phyloP scores from a whole-genome alignment of 2,797 vertebrate species.

The Tympanoctomys barrerae region DNA sequence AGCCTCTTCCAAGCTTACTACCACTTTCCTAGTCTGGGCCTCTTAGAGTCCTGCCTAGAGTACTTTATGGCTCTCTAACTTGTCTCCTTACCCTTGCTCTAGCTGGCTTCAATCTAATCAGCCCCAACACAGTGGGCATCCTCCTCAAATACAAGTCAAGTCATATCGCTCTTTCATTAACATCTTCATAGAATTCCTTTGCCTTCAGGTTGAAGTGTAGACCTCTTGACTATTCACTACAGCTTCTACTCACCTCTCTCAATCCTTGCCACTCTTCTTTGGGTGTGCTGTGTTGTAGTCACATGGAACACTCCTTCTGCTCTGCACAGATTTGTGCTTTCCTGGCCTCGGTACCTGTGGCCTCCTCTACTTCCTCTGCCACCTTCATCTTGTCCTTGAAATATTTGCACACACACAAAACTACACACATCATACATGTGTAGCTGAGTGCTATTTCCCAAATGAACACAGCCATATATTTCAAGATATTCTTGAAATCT shows the following conservation, averaged over 20 bases:
- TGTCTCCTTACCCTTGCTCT: background rate
- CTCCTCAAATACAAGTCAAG: background rate
- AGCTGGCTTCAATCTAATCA: background rate
- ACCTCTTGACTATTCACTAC: background rate
- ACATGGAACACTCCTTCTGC: background rate
- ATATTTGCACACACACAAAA: background rate
- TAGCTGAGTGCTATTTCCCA: background rate
- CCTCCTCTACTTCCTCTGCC: background rate
- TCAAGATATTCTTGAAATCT: too few relatives aligned
- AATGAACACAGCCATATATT: background rate
- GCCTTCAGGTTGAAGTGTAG: background rate
- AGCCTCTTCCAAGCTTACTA: background rate
- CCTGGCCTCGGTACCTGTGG: background rate
- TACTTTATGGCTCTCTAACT: background rate
- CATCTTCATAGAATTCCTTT: too few relatives aligned
- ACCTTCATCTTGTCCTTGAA: background rate
- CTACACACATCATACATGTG: too few relatives aligned
- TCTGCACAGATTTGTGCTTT: background rate
- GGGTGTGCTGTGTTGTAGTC: background rate
- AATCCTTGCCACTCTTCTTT: background rate
- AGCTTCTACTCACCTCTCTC: background rate
- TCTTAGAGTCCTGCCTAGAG: background rate
- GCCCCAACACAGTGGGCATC: background rate
- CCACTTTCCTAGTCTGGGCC: background rate
- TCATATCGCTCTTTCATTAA: background rate